Evolutionary conservation across 1,140 invertebrate species (phyloP).

Genomic region (fruit fly (Drosophila melanogaster)): DNA sequence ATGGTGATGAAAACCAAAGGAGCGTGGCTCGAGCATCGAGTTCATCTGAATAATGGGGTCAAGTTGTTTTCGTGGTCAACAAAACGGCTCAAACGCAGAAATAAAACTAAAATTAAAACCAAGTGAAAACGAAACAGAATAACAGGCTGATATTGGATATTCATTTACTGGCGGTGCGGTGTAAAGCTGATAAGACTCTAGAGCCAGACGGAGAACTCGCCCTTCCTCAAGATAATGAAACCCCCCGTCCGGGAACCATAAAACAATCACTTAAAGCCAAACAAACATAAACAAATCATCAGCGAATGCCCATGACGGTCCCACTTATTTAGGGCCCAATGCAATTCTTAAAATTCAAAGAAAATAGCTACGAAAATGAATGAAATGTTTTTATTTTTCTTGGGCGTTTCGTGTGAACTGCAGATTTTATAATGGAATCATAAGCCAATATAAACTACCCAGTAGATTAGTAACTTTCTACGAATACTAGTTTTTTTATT

Average conservation of each 20-base stretch:
- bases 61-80: constrained; percentile 45
- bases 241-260: constrained; percentile 17
- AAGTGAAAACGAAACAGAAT: constrained; percentile 5
- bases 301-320: constrained; percentile 41
- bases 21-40: constrained; percentile 31
- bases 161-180: constrained; percentile 1
- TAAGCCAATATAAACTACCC: constrained; percentile 3
- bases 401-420: constrained; percentile 41
- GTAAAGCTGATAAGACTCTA: neutral
- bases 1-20: constrained; percentile 27
- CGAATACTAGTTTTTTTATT: neutral
- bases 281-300: constrained; percentile 46
- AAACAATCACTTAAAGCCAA: constrained; percentile 21
- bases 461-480: neutral
- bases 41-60: constrained; percentile 53
- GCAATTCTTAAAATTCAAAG: constrained; percentile 11
- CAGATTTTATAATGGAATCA: constrained; percentile 42
- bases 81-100: neutral
- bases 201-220: neutral
- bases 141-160: constrained; percentile 2
- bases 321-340: constrained; percentile 45
- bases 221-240: constrained; percentile 14
- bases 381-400: constrained; percentile 41
- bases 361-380: constrained; percentile 13
- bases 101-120: neutral